A percentile compares a stretch with the other conserved stretches of the same genome.
Evolutionary conservation across 2,113 vertebrate species (phyloP).

Genomic region (Sciurus niger): DNA sequence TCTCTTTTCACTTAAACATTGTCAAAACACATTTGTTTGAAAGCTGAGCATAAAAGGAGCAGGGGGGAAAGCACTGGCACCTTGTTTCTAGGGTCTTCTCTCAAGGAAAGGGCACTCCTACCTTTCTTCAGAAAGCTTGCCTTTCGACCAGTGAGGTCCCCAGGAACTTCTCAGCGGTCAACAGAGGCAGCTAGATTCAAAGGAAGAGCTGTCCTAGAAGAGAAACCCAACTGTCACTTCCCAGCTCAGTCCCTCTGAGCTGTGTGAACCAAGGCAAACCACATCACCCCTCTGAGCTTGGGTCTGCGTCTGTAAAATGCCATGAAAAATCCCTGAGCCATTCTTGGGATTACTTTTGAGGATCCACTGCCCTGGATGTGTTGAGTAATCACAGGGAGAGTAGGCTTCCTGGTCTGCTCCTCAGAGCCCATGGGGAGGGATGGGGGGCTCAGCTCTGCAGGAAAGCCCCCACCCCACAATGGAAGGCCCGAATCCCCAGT

Average conservation of each 20-base stretch:
- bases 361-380: too few species aligned
- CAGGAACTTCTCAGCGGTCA: neutral
- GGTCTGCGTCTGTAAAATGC: accelerated
- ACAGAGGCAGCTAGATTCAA: neutral
- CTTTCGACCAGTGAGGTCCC: neutral
- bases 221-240: too few species aligned
- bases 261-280: neutral
- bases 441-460: too few species aligned
- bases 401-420: too few species aligned
- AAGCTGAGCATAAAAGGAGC: neutral
- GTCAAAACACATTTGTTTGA: conserved; percentile 59
- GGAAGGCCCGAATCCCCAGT: too few species aligned
- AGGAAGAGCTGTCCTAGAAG: neutral
- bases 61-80: neutral
- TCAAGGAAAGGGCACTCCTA: conserved; percentile 73
- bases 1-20: conserved; percentile 43
- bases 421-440: too few species aligned
- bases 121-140: neutral
- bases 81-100: neutral
- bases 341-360: too few species aligned
- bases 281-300: neutral
- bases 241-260: neutral
- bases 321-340: neutral
- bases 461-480: too few species aligned
- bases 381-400: too few species aligned